Base-by-base conservation (phyloP, 64 coral and sea anemone genomes). In the Trachythela sp. region DNA sequence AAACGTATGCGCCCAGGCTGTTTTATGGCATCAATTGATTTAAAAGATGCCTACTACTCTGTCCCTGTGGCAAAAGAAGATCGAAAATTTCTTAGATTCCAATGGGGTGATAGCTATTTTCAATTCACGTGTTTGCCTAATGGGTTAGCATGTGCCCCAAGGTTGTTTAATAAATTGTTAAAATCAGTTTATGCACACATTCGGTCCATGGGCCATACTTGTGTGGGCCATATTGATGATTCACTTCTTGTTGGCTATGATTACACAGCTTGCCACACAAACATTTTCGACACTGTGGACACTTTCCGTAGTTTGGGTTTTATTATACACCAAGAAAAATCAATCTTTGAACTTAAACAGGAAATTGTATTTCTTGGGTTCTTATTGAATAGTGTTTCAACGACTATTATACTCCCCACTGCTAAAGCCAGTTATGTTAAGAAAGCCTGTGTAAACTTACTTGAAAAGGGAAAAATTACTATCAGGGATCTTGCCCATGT, bases 201-300 rank as follows among this genome's bases (percentile, higher is more conserved):
- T 10, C 29, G 71, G 31, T 36, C 71, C 17, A 8, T 35, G 32
- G 71, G 71, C 17, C 71, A 77, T 39, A 77, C 17, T 35, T 77
- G 71, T 35, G 30, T 77, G 71, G 71, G 71, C 2, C 71, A 77
- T 35, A 77, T 77, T 77, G 71, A 77, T 77, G 71, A 77, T n/a
- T 36, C 32, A 13, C 26, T 77, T 3, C 71, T 77, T 4, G 17
- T 77, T 34, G 71, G 71, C 3, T 77, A 35, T 35, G 32, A 27
- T 35, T 38, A 77, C 17, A 18, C 71, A 32, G 71, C 71, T 4
- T 77, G 71, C 17, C 29, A 77, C 3, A 5, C 3, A 32, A 77
- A 77, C 17, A 6, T 77, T 3, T 77, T 17, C 29, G 7, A 77
- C 71, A 77, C 71, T 4, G 71, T 77, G 4, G 2, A 77, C 3